A percentile compares a stretch with the other conserved stretches of the same genome.
These are phyloP conservation scores for Stictonetta naevosa DNA, from an alignment of 2,113 vertebrate species.

Conservation along the genomic window DNA sequence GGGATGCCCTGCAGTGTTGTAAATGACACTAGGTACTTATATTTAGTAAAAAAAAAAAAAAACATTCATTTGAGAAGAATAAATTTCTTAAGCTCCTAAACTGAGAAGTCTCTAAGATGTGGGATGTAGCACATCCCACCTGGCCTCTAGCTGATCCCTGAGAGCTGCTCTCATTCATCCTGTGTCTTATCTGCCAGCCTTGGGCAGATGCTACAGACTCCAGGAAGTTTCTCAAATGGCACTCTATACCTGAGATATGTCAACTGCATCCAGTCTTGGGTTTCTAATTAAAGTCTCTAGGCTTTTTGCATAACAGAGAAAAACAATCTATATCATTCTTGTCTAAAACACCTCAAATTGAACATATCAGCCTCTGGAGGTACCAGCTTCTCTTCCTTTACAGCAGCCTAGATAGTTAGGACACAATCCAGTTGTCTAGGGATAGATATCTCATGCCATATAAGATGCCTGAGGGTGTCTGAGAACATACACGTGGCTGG, in stretches of 20 bases:
- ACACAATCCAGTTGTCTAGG: background rate
- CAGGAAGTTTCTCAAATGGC: background rate
- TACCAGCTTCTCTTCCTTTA: background rate
- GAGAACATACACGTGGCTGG: background rate
- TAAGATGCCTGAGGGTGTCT: background rate
- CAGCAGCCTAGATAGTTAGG: background rate
- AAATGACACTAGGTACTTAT: background rate
- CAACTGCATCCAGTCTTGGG: background rate
- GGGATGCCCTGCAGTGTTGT: background rate
- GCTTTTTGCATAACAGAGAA: background rate
- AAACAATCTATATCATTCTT: background rate
- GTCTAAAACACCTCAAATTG: background rate
- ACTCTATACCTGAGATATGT: background rate
- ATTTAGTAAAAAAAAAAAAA: too few relatives aligned
- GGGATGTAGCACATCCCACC: rapidly evolving
- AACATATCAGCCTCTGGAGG: background rate
- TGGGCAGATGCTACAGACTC: background rate
- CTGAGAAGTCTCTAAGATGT: background rate
- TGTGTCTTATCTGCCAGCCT: background rate
- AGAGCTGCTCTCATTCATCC: rapidly evolving
- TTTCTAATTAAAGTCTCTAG: background rate
- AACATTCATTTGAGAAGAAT: background rate
- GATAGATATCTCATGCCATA: background rate
- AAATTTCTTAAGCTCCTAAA: background rate
- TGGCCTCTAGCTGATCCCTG: background rate